A percentile compares a stretch with the other conserved stretches of the same genome.
Conservation (phyloP, 2,888 invertebrate species). For the Malthinus flaveolus region DNA sequence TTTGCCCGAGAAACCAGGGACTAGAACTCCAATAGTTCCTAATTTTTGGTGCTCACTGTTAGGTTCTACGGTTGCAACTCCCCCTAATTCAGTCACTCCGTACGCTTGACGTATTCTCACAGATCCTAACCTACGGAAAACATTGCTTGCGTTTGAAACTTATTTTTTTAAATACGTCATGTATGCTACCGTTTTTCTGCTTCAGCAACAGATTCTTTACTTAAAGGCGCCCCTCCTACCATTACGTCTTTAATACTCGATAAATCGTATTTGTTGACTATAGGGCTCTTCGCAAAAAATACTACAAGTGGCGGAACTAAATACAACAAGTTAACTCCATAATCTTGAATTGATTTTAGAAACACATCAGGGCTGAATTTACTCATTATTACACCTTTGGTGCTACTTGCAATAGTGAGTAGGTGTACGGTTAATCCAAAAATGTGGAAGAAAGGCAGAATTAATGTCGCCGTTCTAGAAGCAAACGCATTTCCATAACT, state of each 20-base stretch:
- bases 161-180: not conserved
- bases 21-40: slow-evolving; percentile 60
- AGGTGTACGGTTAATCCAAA: not conserved
- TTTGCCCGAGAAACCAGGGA: slow-evolving; percentile 63
- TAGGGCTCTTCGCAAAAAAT: not conserved
- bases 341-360: not conserved
- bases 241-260: not conserved
- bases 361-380: not conserved
- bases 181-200: slow-evolving; percentile 32
- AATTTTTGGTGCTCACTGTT: not conserved
- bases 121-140: not conserved
- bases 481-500: not conserved
- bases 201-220: slow-evolving; percentile 63
- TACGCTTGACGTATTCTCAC: slow-evolving; percentile 7
- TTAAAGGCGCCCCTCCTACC: not conserved
- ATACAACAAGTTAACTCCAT: not conserved
- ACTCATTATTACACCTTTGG: not conserved
- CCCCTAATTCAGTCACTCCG: slow-evolving; percentile 8
- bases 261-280: not conserved
- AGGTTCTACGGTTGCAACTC: not conserved
- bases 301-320: not conserved
- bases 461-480: not conserved
- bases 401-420: not conserved
- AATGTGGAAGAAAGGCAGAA: not conserved
- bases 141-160: slow-evolving; percentile 32